Evolutionary conservation across 1,140 invertebrate species (phyloP).

Genomic region (Drosophila lini): DNA sequence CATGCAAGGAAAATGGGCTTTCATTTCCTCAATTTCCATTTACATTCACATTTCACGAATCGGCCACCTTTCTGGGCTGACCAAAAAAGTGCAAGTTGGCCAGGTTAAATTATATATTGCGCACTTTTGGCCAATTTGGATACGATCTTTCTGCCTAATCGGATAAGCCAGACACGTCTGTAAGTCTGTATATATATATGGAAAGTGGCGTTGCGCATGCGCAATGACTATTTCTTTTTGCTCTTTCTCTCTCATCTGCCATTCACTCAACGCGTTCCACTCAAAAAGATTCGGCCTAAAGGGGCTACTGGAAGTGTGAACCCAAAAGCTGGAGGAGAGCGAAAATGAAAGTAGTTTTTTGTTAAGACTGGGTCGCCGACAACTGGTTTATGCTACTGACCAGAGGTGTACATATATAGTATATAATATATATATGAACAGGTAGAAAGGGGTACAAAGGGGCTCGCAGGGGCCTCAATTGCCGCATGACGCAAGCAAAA

Average conservation of each 20-base stretch:
- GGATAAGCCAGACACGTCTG: constrained; percentile 49
- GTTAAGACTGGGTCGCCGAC: constrained; percentile 48
- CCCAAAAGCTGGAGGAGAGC: constrained; percentile 32
- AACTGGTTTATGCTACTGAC: constrained; percentile 65
- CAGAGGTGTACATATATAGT: constrained; percentile 11
- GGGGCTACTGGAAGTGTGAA: constrained; percentile 7
- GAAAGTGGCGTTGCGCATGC: constrained; percentile 65
- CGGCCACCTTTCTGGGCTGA: constrained; percentile 26
- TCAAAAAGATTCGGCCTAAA: constrained; percentile 16
- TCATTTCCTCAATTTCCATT: constrained; percentile 36
- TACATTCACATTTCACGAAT: constrained; percentile 26
- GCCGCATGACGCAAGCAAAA: constrained; percentile 60
- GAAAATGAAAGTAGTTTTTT: constrained; percentile 78
- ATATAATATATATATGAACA: constrained; percentile 8
- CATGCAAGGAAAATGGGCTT: constrained; percentile 23
- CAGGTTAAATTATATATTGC: constrained; percentile 30
- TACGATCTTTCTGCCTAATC: constrained; percentile 32
- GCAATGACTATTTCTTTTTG: constrained; percentile 53
- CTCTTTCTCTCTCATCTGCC: constrained; percentile 5
- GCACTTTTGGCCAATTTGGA: constrained; percentile 41
- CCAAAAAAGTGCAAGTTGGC: constrained; percentile 34
- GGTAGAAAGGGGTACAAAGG: constrained; percentile 1
- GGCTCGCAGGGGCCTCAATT: constrained; percentile 30
- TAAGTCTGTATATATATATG: constrained; percentile 5
- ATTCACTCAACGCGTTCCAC: constrained; percentile 29